Percentiles rank a stretch among this genome's conserved stretches.
phyloP scores from a whole-genome alignment of 1,140 invertebrate species.

The Augochlora pura region DNA sequence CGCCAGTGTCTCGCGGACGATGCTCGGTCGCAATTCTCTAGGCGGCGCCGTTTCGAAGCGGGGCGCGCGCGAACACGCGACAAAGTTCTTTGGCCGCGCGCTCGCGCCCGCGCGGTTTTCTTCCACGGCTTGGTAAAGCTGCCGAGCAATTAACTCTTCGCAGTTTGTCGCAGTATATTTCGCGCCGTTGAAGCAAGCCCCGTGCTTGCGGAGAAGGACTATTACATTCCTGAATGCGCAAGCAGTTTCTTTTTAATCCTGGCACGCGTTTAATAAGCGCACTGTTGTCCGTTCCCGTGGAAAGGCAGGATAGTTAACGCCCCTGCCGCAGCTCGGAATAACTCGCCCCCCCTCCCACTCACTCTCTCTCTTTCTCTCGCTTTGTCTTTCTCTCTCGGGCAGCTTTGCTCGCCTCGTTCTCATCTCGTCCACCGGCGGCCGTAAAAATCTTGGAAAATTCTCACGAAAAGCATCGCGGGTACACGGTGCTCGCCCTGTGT shows the following conservation, averaged over 20 bases:
- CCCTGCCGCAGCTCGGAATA: neutral
- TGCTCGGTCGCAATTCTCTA: no score
- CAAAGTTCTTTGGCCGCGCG: neutral
- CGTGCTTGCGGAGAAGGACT: neutral
- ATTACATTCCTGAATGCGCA: slow-evolving; percentile 26
- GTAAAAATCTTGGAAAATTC: slow-evolving; percentile 25
- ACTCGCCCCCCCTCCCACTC: neutral
- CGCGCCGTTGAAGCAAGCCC: neutral
- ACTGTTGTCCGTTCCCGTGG: slow-evolving; percentile 13
- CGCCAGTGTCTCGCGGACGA: no score
- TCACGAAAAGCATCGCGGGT: neutral
- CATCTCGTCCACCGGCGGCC: neutral
- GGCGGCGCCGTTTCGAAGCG: no score
- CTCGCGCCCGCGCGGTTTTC: no score
- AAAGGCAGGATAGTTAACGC: neutral
- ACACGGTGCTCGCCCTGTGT: no score
- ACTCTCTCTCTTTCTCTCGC: neutral
- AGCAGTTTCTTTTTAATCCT: slow-evolving; percentile 38
- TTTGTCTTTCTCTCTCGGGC: neutral
- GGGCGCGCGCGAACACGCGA: neutral
- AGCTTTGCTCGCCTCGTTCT: neutral
- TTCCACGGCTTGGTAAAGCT: neutral
- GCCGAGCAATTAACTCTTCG: slow-evolving; percentile 5
- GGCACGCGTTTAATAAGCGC: slow-evolving; percentile 45
- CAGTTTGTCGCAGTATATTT: neutral